Evolutionary conservation across 1,140 invertebrate genomes (phyloP).

Genomic region (Aphis gossypii): DNA sequence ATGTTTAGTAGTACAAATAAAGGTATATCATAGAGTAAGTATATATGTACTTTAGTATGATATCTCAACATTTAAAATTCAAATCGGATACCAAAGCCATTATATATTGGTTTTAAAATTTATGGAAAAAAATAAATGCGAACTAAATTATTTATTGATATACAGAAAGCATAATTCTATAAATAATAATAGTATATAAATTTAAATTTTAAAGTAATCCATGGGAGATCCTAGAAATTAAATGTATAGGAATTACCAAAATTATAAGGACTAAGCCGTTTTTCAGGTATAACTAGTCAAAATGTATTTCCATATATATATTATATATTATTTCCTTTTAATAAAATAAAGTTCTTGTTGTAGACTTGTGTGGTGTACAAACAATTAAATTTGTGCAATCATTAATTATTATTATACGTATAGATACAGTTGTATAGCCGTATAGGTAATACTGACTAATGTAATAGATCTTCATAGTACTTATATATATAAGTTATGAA

Average conservation of each 20-base stretch:
- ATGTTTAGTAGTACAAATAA: too few species aligned
- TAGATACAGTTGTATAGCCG: too few species aligned
- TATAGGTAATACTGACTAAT: too few species aligned
- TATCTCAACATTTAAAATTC: neutral
- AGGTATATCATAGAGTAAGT: too few species aligned
- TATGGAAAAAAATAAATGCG: neutral
- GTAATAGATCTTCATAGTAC: too few species aligned
- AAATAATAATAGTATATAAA: neutral
- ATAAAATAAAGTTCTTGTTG: too few species aligned
- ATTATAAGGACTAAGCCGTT: neutral
- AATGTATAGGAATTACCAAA: neutral
- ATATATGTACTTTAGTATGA: neutral
- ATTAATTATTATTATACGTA: too few species aligned
- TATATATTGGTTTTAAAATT: neutral
- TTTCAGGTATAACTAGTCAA: neutral
- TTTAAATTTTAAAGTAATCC: neutral
- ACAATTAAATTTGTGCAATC: too few species aligned
- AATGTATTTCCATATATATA: neutral
- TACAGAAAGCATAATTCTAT: neutral
- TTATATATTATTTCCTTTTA: too few species aligned
- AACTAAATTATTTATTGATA: neutral
- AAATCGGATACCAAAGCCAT: neutral
- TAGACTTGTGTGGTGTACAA: too few species aligned
- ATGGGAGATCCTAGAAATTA: neutral
- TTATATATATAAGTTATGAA: too few species aligned